Evolutionary conservation across 2,113 vertebrate genomes (phyloP).

Genomic region (Petaurus breviceps): DNA sequence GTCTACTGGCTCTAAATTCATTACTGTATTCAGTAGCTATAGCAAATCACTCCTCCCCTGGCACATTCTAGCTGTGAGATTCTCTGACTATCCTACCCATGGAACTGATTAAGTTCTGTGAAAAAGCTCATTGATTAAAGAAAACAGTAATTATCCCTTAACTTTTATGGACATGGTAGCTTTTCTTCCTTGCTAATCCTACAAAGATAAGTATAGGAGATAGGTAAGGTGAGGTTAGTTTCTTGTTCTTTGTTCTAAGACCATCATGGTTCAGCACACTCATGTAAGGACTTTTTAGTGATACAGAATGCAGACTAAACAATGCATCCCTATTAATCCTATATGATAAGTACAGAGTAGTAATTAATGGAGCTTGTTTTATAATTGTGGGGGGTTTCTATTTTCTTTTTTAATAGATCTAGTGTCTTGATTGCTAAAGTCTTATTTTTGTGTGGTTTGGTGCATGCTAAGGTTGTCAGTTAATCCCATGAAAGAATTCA

Average conservation of each 20-base stretch:
- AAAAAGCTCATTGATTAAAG: constrained; percentile 5
- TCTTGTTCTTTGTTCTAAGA: constrained; percentile 47
- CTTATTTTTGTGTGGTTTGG: background rate
- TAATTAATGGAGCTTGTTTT: background rate
- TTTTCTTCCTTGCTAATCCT: constrained; percentile 15
- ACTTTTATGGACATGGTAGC: constrained; percentile 34
- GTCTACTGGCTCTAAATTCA: background rate
- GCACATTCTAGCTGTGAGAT: background rate
- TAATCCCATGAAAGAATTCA: background rate
- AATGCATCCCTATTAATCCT: constrained; percentile 1
- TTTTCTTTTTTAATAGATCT: background rate
- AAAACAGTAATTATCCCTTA: background rate
- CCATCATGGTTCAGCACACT: constrained; percentile 7
- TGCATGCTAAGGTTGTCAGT: background rate
- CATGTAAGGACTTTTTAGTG: constrained; percentile 4
- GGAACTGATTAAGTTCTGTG: background rate
- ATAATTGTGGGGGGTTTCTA: background rate
- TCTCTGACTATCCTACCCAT: background rate
- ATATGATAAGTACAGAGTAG: background rate
- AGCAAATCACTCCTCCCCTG: background rate
- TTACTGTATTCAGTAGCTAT: background rate
- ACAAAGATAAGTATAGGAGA: background rate
- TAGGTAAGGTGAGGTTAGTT: background rate
- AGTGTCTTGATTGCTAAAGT: background rate
- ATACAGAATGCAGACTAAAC: background rate